Conservation (phyloP, 2,113 vertebrate genomes). For the Conger conger region DNA sequence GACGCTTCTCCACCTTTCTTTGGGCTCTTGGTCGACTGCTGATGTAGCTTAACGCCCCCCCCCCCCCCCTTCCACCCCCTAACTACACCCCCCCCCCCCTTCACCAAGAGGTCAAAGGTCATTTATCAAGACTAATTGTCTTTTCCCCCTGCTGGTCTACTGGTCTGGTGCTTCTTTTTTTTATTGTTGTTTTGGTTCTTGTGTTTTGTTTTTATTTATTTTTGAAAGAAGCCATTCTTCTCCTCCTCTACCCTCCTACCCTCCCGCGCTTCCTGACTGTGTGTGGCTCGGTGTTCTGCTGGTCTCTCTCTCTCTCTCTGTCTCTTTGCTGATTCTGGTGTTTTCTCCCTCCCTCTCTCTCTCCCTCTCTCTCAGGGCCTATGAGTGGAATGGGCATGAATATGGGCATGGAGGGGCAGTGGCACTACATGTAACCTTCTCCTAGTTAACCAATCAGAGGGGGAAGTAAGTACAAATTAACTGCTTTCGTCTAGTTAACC, state of each 20-base stretch:
- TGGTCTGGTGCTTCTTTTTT: not conserved
- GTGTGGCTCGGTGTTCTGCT: not conserved
- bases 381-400: slow-evolving; percentile 99
- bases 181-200: not conserved
- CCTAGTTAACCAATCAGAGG: slow-evolving; percentile 89
- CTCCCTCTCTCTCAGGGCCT: slow-evolving; percentile 86
- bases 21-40: not conserved
- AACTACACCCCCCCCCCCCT: not conserved
- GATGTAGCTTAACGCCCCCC: not conserved
- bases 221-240: not conserved
- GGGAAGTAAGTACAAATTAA: slow-evolving; percentile 90
- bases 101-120: not conserved
- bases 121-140: not conserved
- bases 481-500: too few relatives aligned
- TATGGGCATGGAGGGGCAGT: slow-evolving; percentile 99
- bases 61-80: too few relatives aligned
- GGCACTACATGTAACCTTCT: slow-evolving; percentile 99
- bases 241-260: slow-evolving; percentile 7
- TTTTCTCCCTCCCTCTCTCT: slow-evolving; percentile 75
- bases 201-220: not conserved
- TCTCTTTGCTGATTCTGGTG: slow-evolving; percentile 72
- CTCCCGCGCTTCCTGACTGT: not conserved
- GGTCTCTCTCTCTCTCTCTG: slow-evolving; percentile 18
- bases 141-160: not conserved
- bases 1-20: too few relatives aligned